Conservation (phyloP, 2,888 invertebrate species). For the Lamellibrachia columna region DNA sequence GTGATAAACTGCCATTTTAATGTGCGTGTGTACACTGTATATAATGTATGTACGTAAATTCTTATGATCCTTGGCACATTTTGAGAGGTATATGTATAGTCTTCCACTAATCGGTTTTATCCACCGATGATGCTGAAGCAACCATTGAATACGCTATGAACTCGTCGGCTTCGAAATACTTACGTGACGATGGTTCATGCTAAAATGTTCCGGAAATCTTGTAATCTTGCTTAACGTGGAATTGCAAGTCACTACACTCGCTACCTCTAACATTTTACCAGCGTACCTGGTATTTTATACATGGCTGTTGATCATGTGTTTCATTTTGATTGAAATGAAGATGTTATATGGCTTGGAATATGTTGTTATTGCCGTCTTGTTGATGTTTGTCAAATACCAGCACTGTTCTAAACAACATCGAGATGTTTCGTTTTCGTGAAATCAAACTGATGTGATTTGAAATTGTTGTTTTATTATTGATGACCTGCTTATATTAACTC, state of each 20-base stretch:
- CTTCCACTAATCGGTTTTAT: background rate
- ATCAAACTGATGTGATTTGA: background rate
- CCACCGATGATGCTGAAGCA: background rate
- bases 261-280: background rate
- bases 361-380: background rate
- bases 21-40: background rate
- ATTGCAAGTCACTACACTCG: background rate
- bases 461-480: background rate
- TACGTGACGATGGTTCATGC: too few species aligned
- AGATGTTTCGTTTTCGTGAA: background rate
- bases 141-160: too few species aligned
- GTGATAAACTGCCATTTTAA: background rate
- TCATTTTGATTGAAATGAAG: background rate
- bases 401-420: background rate
- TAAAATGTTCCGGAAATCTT: too few species aligned
- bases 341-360: background rate
- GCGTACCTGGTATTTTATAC: background rate
- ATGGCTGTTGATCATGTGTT: background rate
- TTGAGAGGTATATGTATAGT: background rate
- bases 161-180: too few species aligned
- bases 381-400: background rate
- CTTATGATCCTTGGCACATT: background rate
- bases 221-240: too few species aligned
- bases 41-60: background rate
- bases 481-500: background rate